Conservation (phyloP, 92 coral and sea anemone species). For the Bergia sp. region DNA sequence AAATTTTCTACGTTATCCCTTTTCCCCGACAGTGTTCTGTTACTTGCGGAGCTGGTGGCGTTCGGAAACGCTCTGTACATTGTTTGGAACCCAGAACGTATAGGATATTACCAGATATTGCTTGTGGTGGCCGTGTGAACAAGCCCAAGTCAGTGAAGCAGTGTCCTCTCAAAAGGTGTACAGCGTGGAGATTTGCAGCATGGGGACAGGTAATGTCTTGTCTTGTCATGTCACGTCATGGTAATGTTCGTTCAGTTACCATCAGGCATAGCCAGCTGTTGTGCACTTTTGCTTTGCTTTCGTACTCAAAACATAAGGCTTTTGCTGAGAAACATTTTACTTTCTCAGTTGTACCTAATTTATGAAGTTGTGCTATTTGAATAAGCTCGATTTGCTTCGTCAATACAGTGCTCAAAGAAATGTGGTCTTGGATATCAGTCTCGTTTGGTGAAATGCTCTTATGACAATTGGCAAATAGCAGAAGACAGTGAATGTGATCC, state of each 20-base stretch:
- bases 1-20: background rate
- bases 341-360: no score
- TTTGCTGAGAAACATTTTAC: no score
- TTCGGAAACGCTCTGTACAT: slow-evolving; percentile 21
- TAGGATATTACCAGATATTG: slow-evolving; percentile 11
- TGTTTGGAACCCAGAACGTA: slow-evolving; percentile 6
- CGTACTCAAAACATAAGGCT: no score
- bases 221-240: no score
- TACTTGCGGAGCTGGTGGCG: slow-evolving; percentile 28
- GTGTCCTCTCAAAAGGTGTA: slow-evolving; percentile 27
- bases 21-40: slow-evolving; percentile 21
- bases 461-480: slow-evolving; percentile 73
- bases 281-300: no score
- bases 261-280: no score
- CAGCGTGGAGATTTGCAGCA: slow-evolving; percentile 33
- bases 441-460: slow-evolving; percentile 87
- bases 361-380: background rate
- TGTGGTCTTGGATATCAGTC: slow-evolving; percentile 86
- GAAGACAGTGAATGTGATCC: slow-evolving; percentile 73
- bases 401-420: slow-evolving; percentile 76
- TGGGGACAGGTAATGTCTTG: slow-evolving; percentile 33
- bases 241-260: no score
- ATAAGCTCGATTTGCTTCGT: background rate
- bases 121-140: slow-evolving; percentile 21
- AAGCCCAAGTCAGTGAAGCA: slow-evolving; percentile 21